These are phyloP conservation scores for Helicolenus hilgendorfi DNA, from an alignment of 2,797 vertebrate species.

Conservation along the genomic window DNA sequence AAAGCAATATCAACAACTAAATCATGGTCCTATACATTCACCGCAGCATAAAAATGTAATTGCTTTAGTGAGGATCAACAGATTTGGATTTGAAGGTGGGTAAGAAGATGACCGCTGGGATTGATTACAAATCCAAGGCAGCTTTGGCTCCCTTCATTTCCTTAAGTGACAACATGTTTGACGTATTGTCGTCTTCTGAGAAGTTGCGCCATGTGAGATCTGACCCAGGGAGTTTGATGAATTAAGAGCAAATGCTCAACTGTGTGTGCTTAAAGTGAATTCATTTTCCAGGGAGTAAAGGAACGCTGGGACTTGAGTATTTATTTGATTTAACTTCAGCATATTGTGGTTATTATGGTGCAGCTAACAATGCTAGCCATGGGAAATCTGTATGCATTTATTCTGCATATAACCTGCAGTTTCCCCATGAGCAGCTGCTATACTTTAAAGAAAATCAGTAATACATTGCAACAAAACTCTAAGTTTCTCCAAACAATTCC, in stretches of 20 bases:
- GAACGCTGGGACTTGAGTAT: not conserved
- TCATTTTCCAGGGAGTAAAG: not conserved
- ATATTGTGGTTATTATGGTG: not conserved
- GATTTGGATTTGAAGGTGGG: conserved; percentile 35
- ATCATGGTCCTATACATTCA: not conserved
- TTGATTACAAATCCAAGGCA: conserved; percentile 43
- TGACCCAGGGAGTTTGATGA: conserved; percentile 15
- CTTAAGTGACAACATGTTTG: conserved; percentile 46
- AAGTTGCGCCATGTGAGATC: conserved; percentile 18
- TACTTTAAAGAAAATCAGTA: not conserved
- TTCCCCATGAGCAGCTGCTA: not conserved
- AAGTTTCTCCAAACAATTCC: not conserved
- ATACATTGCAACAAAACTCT: not conserved
- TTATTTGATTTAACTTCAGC: not conserved
- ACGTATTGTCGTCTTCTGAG: conserved; percentile 16
- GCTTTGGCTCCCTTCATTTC: conserved; percentile 46
- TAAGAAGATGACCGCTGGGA: conserved; percentile 53
- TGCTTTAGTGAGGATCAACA: conserved; percentile 23
- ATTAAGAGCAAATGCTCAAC: conserved; percentile 3
- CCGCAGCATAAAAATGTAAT: not conserved
- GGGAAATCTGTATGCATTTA: not conserved
- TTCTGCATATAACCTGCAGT: not conserved
- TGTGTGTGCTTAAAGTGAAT: not conserved
- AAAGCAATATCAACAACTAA: not conserved
- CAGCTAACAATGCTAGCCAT: not conserved